Base-by-base conservation (phyloP, 92 coral and sea anemone genomes). In the Pocillopora meandrina region DNA sequence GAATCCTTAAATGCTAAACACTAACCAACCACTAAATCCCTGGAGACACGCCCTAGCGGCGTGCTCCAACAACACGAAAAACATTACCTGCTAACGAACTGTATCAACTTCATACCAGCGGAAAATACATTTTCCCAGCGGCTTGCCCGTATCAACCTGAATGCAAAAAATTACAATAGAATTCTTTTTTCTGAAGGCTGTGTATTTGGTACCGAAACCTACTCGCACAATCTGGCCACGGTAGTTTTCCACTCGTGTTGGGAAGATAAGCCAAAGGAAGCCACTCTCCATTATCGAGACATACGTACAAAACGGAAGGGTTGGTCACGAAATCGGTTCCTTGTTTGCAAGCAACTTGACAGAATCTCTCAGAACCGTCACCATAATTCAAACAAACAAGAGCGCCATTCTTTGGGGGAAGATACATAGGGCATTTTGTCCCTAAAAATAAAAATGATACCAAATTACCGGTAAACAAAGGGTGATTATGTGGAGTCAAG, bases 351-450 rank as follows among this genome's bases (percentile, higher is more conserved):
- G 35, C 70, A 23, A 61, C 60, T 18, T 61, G 69, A 31, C 81
- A 77, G n/a, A 61, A 61, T 19, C 5, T 12, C 18, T 13, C 6
- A 1, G 36, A 56, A 56, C 70, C 81, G 56, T 73, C 77, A 20
- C 60, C 81, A 61, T 26, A 56, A 17, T 77, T 77, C 70, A 77
- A 2, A 14, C 91, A 88, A 19, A 76, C 84, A 9, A 88, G 71
- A 49, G 59, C 82, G 12, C 91, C 91, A 61, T 88, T 88, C 72
- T 49, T 77, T 9, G 91, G 91, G 9, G 86, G 64, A 42, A 75
- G 66, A 61, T 88, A 88, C 81, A 60, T 74, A 9, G 77, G 77
- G 52, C 77, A 74, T 21, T 19, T 74, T 34, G 63, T 33, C 18
- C 77, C 77, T 74, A n/a, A 74, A 11, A 19, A 72, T 6, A 35